Percentiles rank a stretch among this genome's conserved stretches.
phyloP scores from a whole-genome alignment of 2,113 vertebrate genomes.

The Engystomops pustulosus region DNA sequence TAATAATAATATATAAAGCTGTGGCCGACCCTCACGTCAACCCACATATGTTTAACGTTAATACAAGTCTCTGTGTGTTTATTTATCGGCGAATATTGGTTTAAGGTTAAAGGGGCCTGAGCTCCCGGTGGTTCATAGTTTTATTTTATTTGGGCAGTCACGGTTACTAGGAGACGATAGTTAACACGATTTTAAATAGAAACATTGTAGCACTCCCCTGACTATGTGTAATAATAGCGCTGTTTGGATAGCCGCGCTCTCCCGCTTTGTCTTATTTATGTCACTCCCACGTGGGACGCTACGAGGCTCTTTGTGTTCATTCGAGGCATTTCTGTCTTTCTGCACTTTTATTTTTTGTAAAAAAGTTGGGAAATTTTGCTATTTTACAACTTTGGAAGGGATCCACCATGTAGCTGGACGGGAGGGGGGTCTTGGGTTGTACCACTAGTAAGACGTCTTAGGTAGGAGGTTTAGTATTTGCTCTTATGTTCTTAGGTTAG shows the following conservation, averaged over 20 bases:
- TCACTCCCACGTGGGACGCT: slow-evolving; percentile 44
- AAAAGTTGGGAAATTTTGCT: slow-evolving; percentile 13
- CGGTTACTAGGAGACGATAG: slow-evolving; percentile 39
- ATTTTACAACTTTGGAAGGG: slow-evolving; percentile 34
- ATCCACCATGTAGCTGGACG: slow-evolving; percentile 7
- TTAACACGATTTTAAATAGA: slow-evolving; percentile 52
- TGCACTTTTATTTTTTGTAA: too few species aligned
- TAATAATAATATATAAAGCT: too few species aligned
- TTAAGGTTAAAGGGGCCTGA: too few species aligned
- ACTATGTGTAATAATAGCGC: slow-evolving; percentile 40
- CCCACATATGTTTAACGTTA: too few species aligned
- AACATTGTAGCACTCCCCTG: slow-evolving; percentile 52
- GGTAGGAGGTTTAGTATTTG: background rate
- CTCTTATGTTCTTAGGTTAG: background rate
- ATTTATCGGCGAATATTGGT: too few species aligned
- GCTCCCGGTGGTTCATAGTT: too few species aligned
- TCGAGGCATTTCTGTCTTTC: slow-evolving; percentile 27
- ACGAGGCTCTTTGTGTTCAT: background rate
- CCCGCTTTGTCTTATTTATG: slow-evolving; percentile 39
- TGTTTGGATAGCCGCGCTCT: slow-evolving; percentile 17
- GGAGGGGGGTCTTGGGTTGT: background rate
- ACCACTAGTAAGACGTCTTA: background rate
- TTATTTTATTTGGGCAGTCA: too few species aligned
- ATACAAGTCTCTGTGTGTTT: too few species aligned
- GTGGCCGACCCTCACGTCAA: too few species aligned